These are phyloP conservation scores for Chironomus tentans DNA, from an alignment of 2,888 invertebrate species.

Conservation along the genomic window DNA sequence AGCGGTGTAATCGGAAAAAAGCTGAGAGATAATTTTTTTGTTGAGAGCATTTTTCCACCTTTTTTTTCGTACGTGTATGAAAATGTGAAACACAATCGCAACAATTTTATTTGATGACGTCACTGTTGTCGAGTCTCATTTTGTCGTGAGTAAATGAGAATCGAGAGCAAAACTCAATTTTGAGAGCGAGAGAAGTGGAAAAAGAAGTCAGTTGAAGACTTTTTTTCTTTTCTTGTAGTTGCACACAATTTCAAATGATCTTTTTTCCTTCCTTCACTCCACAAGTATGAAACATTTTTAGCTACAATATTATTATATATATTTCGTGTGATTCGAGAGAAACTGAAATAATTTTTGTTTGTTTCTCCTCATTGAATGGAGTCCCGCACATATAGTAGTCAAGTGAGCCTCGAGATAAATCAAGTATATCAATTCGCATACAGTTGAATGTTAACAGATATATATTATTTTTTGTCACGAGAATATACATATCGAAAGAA, in stretches of 20 bases:
- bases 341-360: conserved; percentile 20
- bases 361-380: conserved; percentile 16
- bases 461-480: no score
- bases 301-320: conserved; percentile 12
- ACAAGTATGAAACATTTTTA: background rate
- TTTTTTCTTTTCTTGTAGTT: conserved; percentile 1
- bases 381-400: no score
- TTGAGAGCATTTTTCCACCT: background rate
- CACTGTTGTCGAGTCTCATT: background rate
- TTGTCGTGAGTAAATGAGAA: no score
- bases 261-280: conserved; percentile 9
- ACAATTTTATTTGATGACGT: background rate
- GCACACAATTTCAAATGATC: conserved; percentile 22
- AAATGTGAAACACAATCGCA: background rate
- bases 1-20: no score
- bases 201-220: background rate
- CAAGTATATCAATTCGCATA: no score
- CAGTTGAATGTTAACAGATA: no score
- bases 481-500: no score
- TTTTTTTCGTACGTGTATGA: no score
- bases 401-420: no score
- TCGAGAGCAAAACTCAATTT: no score
- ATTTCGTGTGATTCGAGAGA: conserved; percentile 19
- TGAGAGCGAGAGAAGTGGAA: background rate
- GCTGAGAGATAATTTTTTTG: background rate